Conservation (phyloP, 2,113 vertebrate species). For the Forbesichthys papilliferus region DNA sequence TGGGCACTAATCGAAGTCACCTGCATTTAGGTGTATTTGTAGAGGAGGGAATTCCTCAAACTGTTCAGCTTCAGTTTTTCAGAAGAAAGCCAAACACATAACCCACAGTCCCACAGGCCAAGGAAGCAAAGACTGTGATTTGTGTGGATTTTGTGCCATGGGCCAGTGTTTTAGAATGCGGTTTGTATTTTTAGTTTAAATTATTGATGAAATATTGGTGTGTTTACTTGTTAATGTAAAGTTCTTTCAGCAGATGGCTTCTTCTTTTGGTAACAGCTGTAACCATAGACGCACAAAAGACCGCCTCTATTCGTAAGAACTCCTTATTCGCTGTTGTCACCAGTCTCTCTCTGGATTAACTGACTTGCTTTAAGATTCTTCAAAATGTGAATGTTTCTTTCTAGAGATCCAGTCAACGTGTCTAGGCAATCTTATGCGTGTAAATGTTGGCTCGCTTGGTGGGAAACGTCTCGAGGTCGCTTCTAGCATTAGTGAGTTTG, state of each 20-base stretch:
- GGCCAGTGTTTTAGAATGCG: constrained; percentile 25
- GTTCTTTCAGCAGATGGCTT: constrained; percentile 51
- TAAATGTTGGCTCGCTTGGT: constrained; percentile 52
- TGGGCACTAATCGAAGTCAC: constrained; percentile 51
- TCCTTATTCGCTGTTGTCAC: background rate
- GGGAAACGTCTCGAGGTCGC: constrained; percentile 62
- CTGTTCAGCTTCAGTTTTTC: background rate
- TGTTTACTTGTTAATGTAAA: background rate
- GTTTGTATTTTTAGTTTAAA: constrained; percentile 38
- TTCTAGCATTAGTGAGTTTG: constrained; percentile 56
- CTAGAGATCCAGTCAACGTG: constrained; percentile 58
- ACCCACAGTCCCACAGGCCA: background rate
- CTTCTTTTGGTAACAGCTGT: constrained; percentile 34
- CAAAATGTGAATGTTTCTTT: background rate
- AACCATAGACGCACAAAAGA: constrained; percentile 36
- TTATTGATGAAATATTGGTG: background rate
- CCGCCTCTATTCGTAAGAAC: constrained; percentile 42
- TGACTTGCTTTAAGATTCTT: background rate
- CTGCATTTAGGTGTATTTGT: constrained; percentile 43
- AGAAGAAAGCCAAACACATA: background rate
- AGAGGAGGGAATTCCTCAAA: background rate
- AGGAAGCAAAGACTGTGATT: background rate
- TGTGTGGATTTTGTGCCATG: constrained; percentile 40
- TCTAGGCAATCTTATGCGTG: constrained; percentile 64
- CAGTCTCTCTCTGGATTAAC: background rate